These are phyloP conservation scores for Psephotus haematonotus DNA, from an alignment of 2,113 vertebrate species.

Conservation along the genomic window DNA sequence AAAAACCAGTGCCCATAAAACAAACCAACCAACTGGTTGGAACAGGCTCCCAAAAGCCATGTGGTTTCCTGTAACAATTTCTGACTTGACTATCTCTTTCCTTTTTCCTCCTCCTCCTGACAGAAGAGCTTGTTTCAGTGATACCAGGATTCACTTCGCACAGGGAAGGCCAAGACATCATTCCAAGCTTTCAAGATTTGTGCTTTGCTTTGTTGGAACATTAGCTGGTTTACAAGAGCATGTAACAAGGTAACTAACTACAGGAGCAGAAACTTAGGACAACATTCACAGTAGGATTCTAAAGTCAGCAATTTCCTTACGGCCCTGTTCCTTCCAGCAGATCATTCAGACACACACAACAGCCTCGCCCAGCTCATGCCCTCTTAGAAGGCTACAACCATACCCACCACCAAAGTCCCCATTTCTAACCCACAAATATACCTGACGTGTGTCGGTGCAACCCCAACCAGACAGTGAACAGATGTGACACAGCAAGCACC, in stretches of 20 bases:
- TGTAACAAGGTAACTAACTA: background rate
- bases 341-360: rapidly evolving
- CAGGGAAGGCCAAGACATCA: background rate
- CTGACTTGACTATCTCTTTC: background rate
- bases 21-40: background rate
- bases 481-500: background rate
- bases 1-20: background rate
- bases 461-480: rapidly evolving
- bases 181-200: background rate
- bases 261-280: background rate
- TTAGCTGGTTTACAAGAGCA: background rate
- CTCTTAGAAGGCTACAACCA: background rate
- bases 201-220: background rate
- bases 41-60: background rate
- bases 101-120: background rate
- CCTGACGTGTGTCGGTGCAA: rapidly evolving
- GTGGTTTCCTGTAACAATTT: background rate
- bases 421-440: background rate
- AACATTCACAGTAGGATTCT: background rate
- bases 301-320: background rate
- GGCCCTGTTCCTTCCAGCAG: background rate
- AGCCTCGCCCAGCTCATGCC: rapidly evolving
- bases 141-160: background rate
- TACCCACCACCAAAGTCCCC: rapidly evolving
- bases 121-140: background rate